These are phyloP conservation scores for Cettia cetti DNA, from an alignment of 2,113 vertebrate genomes.

Conservation along the genomic window DNA sequence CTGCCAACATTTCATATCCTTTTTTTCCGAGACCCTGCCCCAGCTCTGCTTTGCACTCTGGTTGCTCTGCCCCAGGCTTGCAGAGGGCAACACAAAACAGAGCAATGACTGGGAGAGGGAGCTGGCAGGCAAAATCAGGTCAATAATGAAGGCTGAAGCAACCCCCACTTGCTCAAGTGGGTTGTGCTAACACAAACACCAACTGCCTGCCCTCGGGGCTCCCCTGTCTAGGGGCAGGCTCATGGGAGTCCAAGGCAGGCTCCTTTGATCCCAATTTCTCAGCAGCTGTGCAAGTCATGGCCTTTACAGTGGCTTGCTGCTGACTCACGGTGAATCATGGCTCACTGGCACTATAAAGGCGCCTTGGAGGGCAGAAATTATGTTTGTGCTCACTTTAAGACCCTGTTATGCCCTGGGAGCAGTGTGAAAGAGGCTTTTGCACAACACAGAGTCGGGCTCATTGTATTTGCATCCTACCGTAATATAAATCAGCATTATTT, in stretches of 20 bases:
- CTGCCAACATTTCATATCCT: rapidly evolving
- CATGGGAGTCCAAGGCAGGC: not conserved
- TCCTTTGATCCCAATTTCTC: slow-evolving; percentile 48
- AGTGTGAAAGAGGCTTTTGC: slow-evolving; percentile 16
- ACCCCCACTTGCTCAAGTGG: not conserved
- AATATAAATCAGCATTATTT: slow-evolving; percentile 18
- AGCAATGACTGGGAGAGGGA: not conserved
- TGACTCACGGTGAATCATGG: slow-evolving; percentile 1
- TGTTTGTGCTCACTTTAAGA: not conserved
- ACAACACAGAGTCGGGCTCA: not conserved
- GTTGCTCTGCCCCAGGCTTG: not conserved
- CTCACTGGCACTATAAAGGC: not conserved
- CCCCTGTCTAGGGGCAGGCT: not conserved
- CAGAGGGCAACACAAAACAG: not conserved
- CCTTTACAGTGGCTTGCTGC: not conserved
- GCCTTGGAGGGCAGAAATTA: slow-evolving; percentile 27
- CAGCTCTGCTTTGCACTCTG: not conserved
- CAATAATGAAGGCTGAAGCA: not conserved
- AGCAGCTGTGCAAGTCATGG: slow-evolving; percentile 49
- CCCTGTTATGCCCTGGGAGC: not conserved
- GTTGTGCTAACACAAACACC: not conserved
- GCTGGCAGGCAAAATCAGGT: not conserved
- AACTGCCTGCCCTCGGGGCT: slow-evolving; percentile 42
- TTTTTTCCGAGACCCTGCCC: not conserved
- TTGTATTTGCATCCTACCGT: not conserved